Evolutionary conservation across 2,888 invertebrate species (phyloP).

Genomic region (Ramazzottius varieornatus): DNA sequence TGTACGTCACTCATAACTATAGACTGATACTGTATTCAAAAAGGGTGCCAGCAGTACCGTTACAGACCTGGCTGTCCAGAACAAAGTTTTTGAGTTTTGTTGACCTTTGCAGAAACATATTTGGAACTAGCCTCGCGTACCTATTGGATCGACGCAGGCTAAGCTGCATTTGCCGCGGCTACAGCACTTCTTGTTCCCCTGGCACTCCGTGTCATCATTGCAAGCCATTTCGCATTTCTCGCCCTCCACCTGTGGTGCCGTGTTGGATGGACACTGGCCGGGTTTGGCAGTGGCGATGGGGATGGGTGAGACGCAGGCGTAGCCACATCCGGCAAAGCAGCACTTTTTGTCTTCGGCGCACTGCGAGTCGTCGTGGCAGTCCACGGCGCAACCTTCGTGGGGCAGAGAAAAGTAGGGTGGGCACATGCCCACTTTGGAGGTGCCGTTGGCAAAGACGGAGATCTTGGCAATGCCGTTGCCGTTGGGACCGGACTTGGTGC

Average conservation of each 20-base stretch:
- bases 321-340: constrained; percentile 10
- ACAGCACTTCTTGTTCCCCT: constrained; percentile 13
- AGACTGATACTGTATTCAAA: no score
- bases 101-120: no score
- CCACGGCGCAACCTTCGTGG: constrained; percentile 7
- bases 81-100: no score
- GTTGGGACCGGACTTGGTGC: not conserved
- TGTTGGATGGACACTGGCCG: constrained; percentile 8
- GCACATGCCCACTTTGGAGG: not conserved
- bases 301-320: constrained; percentile 9
- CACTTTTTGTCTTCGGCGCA: constrained; percentile 10
- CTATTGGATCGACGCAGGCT: constrained; percentile 11
- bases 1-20: no score
- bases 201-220: constrained; percentile 13
- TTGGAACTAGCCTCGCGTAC: no score
- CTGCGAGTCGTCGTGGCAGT: constrained; percentile 8
- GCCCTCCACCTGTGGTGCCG: not conserved
- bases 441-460: not conserved
- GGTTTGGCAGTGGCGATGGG: constrained; percentile 4
- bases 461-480: not conserved
- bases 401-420: not conserved
- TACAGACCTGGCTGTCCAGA: no score
- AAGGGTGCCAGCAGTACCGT: no score
- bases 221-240: not conserved
- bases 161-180: constrained; percentile 12